These are phyloP conservation scores for Periophthalmus modestus DNA, from an alignment of 2,113 vertebrate species.

Conservation along the genomic window DNA sequence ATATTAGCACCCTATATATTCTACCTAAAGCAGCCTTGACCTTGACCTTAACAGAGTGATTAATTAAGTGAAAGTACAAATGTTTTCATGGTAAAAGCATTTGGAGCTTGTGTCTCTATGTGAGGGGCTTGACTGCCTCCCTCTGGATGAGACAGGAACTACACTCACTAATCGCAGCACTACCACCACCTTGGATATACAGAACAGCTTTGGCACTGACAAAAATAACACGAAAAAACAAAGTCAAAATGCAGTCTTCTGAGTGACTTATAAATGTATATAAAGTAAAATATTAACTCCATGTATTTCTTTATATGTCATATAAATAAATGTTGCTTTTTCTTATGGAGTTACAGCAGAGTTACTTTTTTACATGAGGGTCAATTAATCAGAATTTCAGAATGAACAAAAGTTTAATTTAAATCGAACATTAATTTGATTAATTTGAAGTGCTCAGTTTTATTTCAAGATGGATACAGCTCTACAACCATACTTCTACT, in stretches of 20 bases:
- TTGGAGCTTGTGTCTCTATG: constrained; percentile 24
- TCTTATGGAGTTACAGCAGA: too few relatives aligned
- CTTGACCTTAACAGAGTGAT: constrained; percentile 51
- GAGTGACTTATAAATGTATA: neutral
- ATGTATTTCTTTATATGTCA: neutral
- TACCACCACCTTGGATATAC: neutral
- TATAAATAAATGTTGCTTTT: neutral
- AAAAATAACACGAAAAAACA: neutral
- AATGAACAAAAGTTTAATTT: too few relatives aligned
- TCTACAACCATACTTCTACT: too few relatives aligned
- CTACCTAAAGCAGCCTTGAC: constrained; percentile 51
- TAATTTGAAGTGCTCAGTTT: too few relatives aligned
- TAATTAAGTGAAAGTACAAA: constrained; percentile 63
- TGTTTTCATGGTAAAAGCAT: constrained; percentile 23
- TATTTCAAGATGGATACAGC: too few relatives aligned
- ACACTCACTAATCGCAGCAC: constrained; percentile 25
- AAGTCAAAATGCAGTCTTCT: neutral
- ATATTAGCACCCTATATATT: constrained; percentile 42
- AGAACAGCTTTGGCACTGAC: neutral
- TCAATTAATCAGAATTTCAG: too few relatives aligned
- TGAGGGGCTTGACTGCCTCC: constrained; percentile 75
- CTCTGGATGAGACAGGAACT: constrained; percentile 63
- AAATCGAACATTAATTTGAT: too few relatives aligned
- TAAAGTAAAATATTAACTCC: neutral
- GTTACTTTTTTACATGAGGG: too few relatives aligned